Evolutionary conservation across 30 jellyfish, hydroid and myxozoan genomes (phyloP).

Genomic region (Aurelia aurita): DNA sequence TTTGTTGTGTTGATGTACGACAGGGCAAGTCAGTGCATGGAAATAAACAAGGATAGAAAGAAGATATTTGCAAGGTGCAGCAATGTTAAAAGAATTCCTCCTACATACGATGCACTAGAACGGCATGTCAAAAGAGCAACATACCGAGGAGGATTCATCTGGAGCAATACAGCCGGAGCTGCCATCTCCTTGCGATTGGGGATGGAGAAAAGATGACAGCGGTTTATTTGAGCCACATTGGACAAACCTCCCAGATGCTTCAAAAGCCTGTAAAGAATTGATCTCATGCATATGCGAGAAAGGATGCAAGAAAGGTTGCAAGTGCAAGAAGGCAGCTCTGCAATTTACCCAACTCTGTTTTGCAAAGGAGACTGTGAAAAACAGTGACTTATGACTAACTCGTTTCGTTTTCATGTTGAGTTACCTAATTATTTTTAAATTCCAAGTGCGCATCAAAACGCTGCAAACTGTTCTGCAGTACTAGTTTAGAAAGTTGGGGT

Average conservation of each 20-base stretch:
- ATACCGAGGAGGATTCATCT: conserved; percentile 48
- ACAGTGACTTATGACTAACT: background rate
- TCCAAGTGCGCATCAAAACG: background rate
- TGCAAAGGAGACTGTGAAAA: background rate
- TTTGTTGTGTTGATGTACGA: conserved; percentile 16
- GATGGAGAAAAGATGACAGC: conserved; percentile 49
- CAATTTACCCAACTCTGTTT: conserved; percentile 28
- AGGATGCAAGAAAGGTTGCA: conserved; percentile 36
- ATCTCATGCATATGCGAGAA: conserved; percentile 11
- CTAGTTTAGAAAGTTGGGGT: background rate
- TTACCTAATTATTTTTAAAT: background rate
- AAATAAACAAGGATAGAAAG: conserved; percentile 39
- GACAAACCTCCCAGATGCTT: conserved; percentile 51
- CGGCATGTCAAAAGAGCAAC: conserved; percentile 46
- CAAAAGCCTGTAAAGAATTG: conserved; percentile 30
- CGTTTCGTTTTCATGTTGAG: background rate
- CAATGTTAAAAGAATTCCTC: conserved; percentile 39
- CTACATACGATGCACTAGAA: conserved; percentile 46
- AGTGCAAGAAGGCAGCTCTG: conserved; percentile 25
- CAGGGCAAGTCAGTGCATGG: conserved; percentile 22
- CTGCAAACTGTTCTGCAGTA: background rate
- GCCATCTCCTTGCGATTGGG: conserved; percentile 36
- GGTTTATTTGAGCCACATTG: conserved; percentile 40
- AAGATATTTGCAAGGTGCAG: conserved; percentile 37
- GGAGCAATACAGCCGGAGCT: conserved; percentile 45